Conservation (phyloP, 2,797 vertebrate genomes). For the Brotula barbata region DNA sequence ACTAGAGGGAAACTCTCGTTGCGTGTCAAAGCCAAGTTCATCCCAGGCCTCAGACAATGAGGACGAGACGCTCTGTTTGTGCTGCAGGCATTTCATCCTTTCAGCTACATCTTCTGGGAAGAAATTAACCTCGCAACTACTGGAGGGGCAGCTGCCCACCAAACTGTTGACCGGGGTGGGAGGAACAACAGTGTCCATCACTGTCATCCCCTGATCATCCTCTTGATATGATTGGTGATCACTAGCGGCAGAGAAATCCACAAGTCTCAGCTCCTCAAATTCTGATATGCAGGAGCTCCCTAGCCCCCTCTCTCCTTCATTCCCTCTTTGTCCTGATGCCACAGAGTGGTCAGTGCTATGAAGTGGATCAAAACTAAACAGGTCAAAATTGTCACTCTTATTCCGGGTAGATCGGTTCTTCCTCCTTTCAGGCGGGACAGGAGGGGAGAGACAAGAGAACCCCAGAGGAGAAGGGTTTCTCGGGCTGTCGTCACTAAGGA, state of each 20-base stretch:
- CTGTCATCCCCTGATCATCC: constrained; percentile 61
- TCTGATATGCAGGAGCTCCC: constrained; percentile 77
- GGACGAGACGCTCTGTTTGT: constrained; percentile 75
- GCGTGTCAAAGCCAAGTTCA: constrained; percentile 80
- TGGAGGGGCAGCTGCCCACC: constrained; percentile 84
- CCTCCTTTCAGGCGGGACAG: constrained; percentile 81
- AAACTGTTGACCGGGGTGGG: constrained; percentile 90
- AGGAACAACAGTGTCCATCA: constrained; percentile 80
- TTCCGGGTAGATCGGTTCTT: constrained; percentile 69
- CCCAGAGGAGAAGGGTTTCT: constrained; percentile 84
- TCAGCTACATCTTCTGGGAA: constrained; percentile 84
- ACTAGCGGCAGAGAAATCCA: constrained; percentile 79
- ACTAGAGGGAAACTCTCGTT: constrained; percentile 64
- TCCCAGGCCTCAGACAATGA: constrained; percentile 87
- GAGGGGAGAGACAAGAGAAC: constrained; percentile 74
- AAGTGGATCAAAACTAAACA: constrained; percentile 86
- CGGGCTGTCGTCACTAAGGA: constrained; percentile 94
- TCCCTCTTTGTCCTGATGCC: constrained; percentile 56
- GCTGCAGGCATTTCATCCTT: constrained; percentile 80
- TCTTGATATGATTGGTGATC: constrained; percentile 36
- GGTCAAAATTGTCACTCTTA: constrained; percentile 79
- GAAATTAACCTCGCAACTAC: constrained; percentile 80
- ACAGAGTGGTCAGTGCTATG: constrained; percentile 73
- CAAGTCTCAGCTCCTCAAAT: constrained; percentile 76
- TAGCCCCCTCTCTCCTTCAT: constrained; percentile 52